Conservation (phyloP, 2,797 vertebrate species). For the Falco concolor region DNA sequence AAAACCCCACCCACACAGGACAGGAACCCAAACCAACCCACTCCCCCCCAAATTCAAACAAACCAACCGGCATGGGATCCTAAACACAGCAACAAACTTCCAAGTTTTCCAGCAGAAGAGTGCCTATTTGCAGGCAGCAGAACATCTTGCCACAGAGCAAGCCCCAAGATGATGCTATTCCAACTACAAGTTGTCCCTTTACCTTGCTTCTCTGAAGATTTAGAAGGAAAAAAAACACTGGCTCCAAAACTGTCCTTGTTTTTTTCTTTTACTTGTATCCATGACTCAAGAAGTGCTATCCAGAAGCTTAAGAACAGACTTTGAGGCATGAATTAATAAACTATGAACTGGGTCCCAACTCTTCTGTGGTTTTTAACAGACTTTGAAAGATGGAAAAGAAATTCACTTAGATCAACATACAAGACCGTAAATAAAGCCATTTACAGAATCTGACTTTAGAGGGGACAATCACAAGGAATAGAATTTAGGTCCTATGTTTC, state of each 20-base stretch:
- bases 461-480: neutral
- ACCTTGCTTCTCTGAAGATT: neutral
- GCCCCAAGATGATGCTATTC: neutral
- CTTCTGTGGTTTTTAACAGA: neutral
- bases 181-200: neutral
- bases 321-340: neutral
- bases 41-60: neutral
- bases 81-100: neutral
- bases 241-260: neutral
- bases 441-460: neutral
- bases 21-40: neutral
- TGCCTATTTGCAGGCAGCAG: neutral
- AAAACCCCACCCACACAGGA: neutral
- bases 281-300: neutral
- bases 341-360: neutral
- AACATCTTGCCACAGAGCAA: neutral
- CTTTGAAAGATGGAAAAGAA: neutral
- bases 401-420: neutral
- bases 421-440: neutral
- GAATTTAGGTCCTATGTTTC: neutral
- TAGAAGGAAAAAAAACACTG: neutral
- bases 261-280: neutral
- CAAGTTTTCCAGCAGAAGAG: neutral
- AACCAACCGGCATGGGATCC: neutral
- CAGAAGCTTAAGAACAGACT: neutral